Conservation (phyloP, 2,797 vertebrate genomes). For the Sylvia borin region DNA sequence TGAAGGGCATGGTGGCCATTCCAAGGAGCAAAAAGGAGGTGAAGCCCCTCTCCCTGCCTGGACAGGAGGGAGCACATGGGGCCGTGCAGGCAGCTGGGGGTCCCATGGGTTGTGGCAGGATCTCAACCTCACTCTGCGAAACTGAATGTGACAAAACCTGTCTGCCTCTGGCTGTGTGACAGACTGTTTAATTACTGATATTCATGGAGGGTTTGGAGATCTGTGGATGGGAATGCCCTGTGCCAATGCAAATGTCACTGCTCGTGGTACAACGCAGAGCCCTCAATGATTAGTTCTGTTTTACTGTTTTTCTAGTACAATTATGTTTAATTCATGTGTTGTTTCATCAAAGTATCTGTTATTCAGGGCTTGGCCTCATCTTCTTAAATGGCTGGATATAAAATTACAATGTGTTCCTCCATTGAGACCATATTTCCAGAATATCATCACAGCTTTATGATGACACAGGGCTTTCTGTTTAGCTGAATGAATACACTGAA, state of each 20-base stretch:
- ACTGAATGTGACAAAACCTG: background rate
- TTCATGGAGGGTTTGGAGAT: background rate
- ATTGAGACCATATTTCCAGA: conserved; percentile 45
- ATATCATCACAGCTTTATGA: conserved; percentile 54
- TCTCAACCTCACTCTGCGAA: background rate
- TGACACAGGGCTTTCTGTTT: conserved; percentile 43
- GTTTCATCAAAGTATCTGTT: conserved; percentile 51
- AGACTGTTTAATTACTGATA: conserved; percentile 26
- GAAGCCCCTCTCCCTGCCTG: accelerated
- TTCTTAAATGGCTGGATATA: conserved; percentile 59
- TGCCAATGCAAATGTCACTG: conserved; percentile 49
- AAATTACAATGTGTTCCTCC: conserved; percentile 60
- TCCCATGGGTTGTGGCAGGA: accelerated
- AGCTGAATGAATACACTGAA: background rate
- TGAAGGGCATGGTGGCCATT: background rate
- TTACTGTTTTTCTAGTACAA: conserved; percentile 50
- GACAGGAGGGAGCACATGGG: accelerated
- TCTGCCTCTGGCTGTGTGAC: accelerated
- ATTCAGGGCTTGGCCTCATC: conserved; percentile 48
- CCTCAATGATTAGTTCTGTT: conserved; percentile 41
- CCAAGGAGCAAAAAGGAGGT: background rate
- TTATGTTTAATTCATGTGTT: conserved; percentile 63
- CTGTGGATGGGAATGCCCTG: background rate
- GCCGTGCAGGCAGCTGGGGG: accelerated
- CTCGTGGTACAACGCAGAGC: background rate